A percentile compares a stretch with the other conserved stretches of the same genome.
Evolutionary conservation across 2,888 invertebrate species (phyloP).

Genomic region (Rhamnusium bicolor): DNA sequence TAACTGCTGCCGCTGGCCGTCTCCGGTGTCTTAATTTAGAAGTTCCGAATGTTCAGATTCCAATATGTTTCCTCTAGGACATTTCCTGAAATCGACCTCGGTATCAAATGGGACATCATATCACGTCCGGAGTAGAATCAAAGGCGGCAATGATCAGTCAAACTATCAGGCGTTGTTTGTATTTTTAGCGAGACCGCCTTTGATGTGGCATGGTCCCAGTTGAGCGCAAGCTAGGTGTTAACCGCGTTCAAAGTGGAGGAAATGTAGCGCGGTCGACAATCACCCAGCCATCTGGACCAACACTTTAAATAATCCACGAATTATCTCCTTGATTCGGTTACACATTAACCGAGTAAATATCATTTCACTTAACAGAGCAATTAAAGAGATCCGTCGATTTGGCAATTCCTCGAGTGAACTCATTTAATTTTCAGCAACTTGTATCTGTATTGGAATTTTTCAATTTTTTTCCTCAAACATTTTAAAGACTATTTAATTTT

Average conservation of each 20-base stretch:
- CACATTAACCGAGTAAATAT: conserved; percentile 19
- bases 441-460: not conserved
- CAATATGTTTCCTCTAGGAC: conserved; percentile 28
- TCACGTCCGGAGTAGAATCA: conserved; percentile 34
- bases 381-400: not conserved
- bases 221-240: conserved; percentile 69
- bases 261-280: conserved; percentile 63
- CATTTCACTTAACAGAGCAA: conserved; percentile 3
- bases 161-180: conserved; percentile 64
- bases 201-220: conserved; percentile 68
- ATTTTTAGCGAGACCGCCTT: conserved; percentile 67
- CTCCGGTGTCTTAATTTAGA: conserved; percentile 27
- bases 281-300: conserved; percentile 34
- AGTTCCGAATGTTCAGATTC: conserved; percentile 28
- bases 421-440: conserved; percentile 11
- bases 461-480: too few relatives aligned
- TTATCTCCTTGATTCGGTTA: conserved; percentile 29
- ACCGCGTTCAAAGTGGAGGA: conserved; percentile 68
- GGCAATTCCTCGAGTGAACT: not conserved
- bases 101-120: conserved; percentile 37
- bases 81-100: conserved; percentile 33
- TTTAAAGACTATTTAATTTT: too few relatives aligned
- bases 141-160: conserved; percentile 37
- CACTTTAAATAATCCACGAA: conserved; percentile 34
- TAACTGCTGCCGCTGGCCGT: conserved; percentile 23